These are phyloP conservation scores for Agrypnus murinus DNA, from an alignment of 2,888 invertebrate genomes.

Conservation along the genomic window DNA sequence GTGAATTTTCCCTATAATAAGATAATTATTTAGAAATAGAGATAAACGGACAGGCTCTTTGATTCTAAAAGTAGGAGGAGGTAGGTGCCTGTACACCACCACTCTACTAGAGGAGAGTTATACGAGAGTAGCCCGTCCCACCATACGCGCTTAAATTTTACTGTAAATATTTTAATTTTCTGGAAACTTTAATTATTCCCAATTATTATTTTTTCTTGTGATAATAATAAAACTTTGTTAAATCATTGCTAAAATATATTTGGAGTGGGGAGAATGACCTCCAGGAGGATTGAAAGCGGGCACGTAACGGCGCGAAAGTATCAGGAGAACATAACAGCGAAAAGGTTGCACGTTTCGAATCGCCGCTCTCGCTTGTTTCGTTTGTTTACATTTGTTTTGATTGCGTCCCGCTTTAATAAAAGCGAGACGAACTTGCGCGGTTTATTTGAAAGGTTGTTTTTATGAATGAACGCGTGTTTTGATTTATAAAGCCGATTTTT, in stretches of 20 bases:
- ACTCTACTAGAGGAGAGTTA: no score
- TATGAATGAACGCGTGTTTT: no score
- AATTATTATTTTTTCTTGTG: conserved; percentile 30
- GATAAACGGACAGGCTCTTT: conserved; percentile 4
- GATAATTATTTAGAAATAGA: no score
- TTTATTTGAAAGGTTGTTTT: no score
- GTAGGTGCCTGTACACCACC: neutral
- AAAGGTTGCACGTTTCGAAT: conserved; percentile 12
- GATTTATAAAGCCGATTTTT: no score
- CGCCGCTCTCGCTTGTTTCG: neutral
- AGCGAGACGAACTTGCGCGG: no score
- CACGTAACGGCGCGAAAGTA: conserved; percentile 69
- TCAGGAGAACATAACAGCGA: conserved; percentile 66
- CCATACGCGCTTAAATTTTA: conserved; percentile 14
- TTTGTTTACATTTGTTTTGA: no score
- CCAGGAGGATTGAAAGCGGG: conserved; percentile 40
- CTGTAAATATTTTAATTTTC: conserved; percentile 20
- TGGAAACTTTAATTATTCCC: conserved; percentile 10
- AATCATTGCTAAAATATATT: conserved; percentile 15
- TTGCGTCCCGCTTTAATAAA: no score
- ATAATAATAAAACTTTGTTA: conserved; percentile 2
- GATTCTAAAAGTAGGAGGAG: conserved; percentile 4
- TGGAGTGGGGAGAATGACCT: conserved; percentile 34
- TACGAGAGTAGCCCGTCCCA: conserved; percentile 16
- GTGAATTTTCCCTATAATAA: no score